A percentile compares a stretch with the other conserved stretches of the same genome.
Conservation (phyloP, 2,888 invertebrate species). For the Drosophila subquinaria region DNA sequence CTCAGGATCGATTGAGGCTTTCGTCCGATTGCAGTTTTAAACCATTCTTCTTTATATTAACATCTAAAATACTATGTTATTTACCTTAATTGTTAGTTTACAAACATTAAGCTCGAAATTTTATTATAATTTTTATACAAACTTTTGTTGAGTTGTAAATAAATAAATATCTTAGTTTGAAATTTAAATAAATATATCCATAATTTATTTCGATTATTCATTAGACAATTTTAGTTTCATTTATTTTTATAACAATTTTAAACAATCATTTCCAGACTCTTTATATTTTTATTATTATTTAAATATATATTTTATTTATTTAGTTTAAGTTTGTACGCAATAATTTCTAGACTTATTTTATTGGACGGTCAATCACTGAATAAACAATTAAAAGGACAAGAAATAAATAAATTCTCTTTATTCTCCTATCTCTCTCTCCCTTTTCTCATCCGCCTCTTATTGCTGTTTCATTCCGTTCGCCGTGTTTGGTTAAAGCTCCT, state of each 20-base stretch:
- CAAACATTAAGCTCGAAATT: neutral
- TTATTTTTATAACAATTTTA: too few species aligned
- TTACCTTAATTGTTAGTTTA: neutral
- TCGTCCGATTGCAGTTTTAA: slow-evolving; percentile 31
- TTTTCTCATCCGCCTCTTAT: neutral
- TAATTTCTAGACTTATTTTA: too few species aligned
- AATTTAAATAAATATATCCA: neutral
- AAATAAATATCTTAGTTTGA: too few species aligned
- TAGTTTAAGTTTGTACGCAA: too few species aligned
- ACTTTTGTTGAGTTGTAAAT: too few species aligned
- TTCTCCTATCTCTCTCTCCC: neutral
- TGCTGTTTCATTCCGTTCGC: neutral
- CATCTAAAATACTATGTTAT: neutral
- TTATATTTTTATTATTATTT: too few species aligned
- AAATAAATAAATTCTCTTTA: neutral
- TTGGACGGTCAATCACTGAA: too few species aligned
- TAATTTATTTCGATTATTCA: too few species aligned
- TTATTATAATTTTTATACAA: too few species aligned
- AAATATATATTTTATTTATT: too few species aligned
- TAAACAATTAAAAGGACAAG: neutral
- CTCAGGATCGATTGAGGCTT: slow-evolving; percentile 48
- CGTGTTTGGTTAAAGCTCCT: slow-evolving; percentile 56
- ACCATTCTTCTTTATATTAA: neutral
- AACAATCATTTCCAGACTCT: too few species aligned
- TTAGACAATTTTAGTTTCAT: too few species aligned